Evolutionary conservation across 1,140 invertebrate genomes (phyloP).

Genomic region (Thereuonema tuberculata): DNA sequence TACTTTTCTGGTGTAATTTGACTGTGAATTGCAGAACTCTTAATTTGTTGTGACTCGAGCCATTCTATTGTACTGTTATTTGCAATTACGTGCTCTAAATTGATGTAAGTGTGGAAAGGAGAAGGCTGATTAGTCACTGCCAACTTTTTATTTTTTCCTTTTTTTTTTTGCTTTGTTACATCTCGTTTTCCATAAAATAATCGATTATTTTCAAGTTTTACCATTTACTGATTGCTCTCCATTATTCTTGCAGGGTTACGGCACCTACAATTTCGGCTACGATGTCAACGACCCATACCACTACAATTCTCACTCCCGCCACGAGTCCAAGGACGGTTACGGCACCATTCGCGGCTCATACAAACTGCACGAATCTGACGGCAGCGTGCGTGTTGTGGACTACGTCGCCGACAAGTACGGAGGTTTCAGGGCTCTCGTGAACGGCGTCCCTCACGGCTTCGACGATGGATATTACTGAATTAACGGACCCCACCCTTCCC

Average conservation of each 20-base stretch:
- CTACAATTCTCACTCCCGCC: constrained; percentile 15
- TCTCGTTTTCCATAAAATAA: no score
- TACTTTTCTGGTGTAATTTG: no score
- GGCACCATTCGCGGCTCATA: constrained; percentile 22
- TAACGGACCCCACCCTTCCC: not conserved
- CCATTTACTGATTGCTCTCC: no score
- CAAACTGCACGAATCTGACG: constrained; percentile 23
- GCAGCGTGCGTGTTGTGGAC: constrained; percentile 22
- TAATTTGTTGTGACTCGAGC: no score
- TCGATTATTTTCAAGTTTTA: no score
- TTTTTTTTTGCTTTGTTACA: no score
- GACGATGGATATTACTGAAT: not conserved
- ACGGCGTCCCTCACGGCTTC: not conserved
- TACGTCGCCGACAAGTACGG: constrained; percentile 20
- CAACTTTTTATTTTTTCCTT: no score
- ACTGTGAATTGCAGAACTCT: no score
- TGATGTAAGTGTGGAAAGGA: no score
- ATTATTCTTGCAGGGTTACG: constrained; percentile 18
- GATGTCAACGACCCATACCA: constrained; percentile 14
- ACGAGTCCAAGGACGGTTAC: constrained; percentile 19
- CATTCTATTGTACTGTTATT: no score
- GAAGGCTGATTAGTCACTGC: no score
- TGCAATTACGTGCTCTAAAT: no score
- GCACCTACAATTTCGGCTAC: constrained; percentile 20
- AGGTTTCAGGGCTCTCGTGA: constrained; percentile 20